Evolutionary conservation across 2,888 invertebrate species (phyloP).

Genomic region (Polymixis flavicincta): DNA sequence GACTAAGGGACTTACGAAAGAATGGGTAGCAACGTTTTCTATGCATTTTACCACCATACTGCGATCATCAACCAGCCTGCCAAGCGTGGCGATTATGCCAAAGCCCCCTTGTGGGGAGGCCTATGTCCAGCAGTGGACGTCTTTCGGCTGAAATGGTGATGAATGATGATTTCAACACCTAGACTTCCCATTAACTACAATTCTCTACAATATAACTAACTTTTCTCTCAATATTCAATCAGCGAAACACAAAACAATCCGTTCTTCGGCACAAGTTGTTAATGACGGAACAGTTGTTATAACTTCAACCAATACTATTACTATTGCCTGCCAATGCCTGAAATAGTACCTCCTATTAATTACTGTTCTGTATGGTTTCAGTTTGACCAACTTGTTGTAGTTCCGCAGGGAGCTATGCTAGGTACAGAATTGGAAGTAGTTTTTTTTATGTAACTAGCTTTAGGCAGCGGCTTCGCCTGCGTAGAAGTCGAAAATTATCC

Average conservation of each 20-base stretch:
- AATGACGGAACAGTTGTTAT: conserved; percentile 3
- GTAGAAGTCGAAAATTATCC: too few species aligned
- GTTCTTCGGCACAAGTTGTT: not conserved
- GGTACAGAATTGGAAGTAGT: too few species aligned
- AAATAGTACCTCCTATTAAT: conserved; percentile 8
- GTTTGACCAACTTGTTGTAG: conserved; percentile 6
- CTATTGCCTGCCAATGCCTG: conserved; percentile 5
- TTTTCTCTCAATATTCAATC: not conserved
- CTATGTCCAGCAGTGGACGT: not conserved
- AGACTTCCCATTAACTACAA: not conserved
- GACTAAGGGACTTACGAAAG: too few species aligned
- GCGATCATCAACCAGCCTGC: too few species aligned
- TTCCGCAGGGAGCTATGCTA: conserved; percentile 4
- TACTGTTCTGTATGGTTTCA: conserved; percentile 8
- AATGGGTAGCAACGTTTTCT: too few species aligned
- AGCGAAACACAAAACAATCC: not conserved
- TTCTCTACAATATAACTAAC: not conserved
- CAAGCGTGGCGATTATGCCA: too few species aligned
- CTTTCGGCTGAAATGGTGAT: not conserved
- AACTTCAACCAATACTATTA: not conserved
- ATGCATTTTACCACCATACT: too few species aligned
- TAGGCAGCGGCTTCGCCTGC: too few species aligned
- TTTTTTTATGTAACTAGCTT: not conserved
- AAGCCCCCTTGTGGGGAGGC: too few species aligned
- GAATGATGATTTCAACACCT: not conserved